Evolutionary conservation across 2,797 vertebrate genomes (phyloP), one percentile per base, ranked within the genome.

Genomic region (Rousettus madagascariensis): DNA sequence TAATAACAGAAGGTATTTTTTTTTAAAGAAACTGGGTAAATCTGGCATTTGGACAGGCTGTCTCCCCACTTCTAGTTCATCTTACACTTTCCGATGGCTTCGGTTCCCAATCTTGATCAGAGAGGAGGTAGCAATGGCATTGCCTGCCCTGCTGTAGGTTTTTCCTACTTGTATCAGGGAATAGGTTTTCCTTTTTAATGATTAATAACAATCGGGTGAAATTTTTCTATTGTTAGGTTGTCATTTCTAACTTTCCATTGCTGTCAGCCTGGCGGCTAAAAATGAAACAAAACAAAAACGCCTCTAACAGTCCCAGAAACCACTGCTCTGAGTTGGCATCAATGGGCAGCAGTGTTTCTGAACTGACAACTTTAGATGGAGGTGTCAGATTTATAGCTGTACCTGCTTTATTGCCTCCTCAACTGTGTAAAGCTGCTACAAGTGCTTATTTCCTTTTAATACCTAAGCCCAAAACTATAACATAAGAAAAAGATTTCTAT

Each of bases 361-460:
- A 63, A 86, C 43, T 90, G 97, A 96, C 88, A 96, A n/a, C 71
- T 82, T 90, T 0, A 7, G 85, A 38, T n/a, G 30, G 65, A 59
- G 71, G 88, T 53, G 59, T 86, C 91, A 90, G 68, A 78, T 77
- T 96, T 68, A 49, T 53, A 96, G 77, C 89, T 28, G 7, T 78
- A 85, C 66, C 63, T 95, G 77, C 15, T 6, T 87, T 7, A 87
- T 89, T 82, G 87, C 53, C 82, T 96, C 90, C 82, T 86, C 86
- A 80, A 33, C 96, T 80, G 75, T 80, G 90, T 91, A 90, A 46
- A 91, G 55, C 77, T 83, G 51, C 77, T 83, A 83, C 46, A 91
- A 97, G 55, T 4, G 88, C 83, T 87, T 95, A 57, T 91, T 98
- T 97, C 80, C 49, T 97, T 86, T 93, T 71, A 90, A 92, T 87